Evolutionary conservation across 1,140 invertebrate genomes (phyloP), one percentile per base, ranked within the genome.

Genomic region (Harlomillsia oculata): DNA sequence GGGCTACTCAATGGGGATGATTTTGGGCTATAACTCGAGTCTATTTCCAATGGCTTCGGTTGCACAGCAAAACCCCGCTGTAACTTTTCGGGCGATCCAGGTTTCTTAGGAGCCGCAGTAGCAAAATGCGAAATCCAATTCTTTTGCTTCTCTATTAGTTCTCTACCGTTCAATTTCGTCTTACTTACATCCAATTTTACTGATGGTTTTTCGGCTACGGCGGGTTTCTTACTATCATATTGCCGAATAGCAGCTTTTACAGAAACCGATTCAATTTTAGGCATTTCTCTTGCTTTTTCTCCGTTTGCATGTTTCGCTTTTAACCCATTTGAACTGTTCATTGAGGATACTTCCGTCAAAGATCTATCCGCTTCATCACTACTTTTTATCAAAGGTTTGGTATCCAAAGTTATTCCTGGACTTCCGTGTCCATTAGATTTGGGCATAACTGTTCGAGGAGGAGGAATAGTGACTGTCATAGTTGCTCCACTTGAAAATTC

Each of bases 61-160:
- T 61, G 59, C 18, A 61, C 53, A 23, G 46, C 46, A 26, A 61
- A 61, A 26, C 59, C 59, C 32, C 52, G 51, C 25, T 36, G 37
- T 16, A 37, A 14, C 29, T 61, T 61, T 29, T 61, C 59, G 0
- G 59, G 59, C 18, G 53, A 56, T 13, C 54, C 85, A 83, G 49
- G 86, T 84, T 73, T 89, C 85, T 73, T 89, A 80, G 71, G 82
- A 83, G 72, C 62, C 62, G 62, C 62, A 45, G 67, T 56, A 50
- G 52, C 36, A 68, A 91, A 91, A 71, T 91, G 87, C 40, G 85
- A 84, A 3, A 87, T 89, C 87, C 87, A 91, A 71, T 91, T 91
- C 67, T 83, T 82, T 65, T 89, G 87, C 65, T 89, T 89, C 69
- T 91, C 87, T 36, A 91, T 89, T 13, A 91, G 72, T 69, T 90